Percentiles rank a stretch among this genome's conserved stretches.
phyloP scores from a whole-genome alignment of 1,140 invertebrate species.

The Drosophila lowei region DNA sequence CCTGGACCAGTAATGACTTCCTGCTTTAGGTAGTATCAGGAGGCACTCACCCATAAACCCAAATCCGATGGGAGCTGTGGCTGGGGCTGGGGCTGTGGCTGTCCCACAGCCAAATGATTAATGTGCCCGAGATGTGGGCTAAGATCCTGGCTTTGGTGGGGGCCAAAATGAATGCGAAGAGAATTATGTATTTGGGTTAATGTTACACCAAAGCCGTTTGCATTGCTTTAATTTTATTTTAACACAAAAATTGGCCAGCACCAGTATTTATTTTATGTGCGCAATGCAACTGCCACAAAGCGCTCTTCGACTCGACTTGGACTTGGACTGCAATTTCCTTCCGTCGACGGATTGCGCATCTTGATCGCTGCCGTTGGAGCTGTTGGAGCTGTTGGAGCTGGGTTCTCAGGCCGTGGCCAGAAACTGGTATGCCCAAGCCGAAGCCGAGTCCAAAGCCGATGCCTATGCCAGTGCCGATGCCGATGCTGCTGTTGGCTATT shows the following conservation, averaged over 20 bases:
- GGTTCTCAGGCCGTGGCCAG: constrained; percentile 66
- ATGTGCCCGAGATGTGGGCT: constrained; percentile 15
- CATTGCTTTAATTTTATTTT: constrained; percentile 78
- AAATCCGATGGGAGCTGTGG: constrained; percentile 38
- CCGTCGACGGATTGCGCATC: constrained; percentile 62
- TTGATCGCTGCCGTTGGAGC: constrained; percentile 45
- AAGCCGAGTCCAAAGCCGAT: constrained; percentile 3
- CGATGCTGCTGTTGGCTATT: constrained; percentile 67
- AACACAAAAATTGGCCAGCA: constrained; percentile 70
- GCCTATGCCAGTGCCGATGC: too few species aligned
- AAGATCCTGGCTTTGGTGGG: constrained; percentile 58
- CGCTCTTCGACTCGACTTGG: constrained; percentile 23
- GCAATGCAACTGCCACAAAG: constrained; percentile 31
- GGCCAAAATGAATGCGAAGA: constrained; percentile 17
- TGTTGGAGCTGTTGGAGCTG: constrained; percentile 20
- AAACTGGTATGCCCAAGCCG: constrained; percentile 69
- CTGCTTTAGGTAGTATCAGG: constrained; percentile 34
- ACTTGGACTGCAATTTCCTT: constrained; percentile 73
- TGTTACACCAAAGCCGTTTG: constrained; percentile 67
- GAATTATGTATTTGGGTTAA: constrained; percentile 80
- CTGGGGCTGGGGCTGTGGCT: neutral
- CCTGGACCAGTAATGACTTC: constrained; percentile 59
- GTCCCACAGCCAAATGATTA: constrained; percentile 43
- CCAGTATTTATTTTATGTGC: constrained; percentile 76
- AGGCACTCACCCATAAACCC: constrained; percentile 67